phyloP scores from a whole-genome alignment of 2,113 vertebrate species.

The Salminus brasiliensis region DNA sequence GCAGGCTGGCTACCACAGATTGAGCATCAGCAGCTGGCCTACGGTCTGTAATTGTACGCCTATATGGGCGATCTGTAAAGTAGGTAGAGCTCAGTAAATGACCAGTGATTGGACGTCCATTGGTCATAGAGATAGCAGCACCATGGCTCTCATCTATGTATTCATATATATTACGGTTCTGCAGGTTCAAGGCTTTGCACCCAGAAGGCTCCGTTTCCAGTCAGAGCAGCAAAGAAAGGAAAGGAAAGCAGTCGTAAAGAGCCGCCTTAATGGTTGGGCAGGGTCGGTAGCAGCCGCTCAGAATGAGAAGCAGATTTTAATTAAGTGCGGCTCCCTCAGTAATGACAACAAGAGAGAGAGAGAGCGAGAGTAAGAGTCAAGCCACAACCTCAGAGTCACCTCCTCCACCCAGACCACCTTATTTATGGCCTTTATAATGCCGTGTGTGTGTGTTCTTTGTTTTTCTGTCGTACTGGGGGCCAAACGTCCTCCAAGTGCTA shows the following conservation, averaged over 20 bases:
- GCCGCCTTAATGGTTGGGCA: neutral
- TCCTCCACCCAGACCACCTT: neutral
- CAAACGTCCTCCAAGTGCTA: neutral
- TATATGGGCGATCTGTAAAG: too few species aligned
- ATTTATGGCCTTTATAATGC: slow-evolving; percentile 16
- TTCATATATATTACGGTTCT: too few species aligned
- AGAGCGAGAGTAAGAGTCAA: slow-evolving; percentile 17
- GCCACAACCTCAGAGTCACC: slow-evolving; percentile 9
- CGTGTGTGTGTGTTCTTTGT: slow-evolving; percentile 1
- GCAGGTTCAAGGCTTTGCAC: neutral
- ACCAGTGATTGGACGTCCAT: too few species aligned
- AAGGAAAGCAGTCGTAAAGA: slow-evolving; percentile 10
- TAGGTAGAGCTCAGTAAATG: too few species aligned
- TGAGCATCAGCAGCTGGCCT: too few species aligned
- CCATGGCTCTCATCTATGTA: too few species aligned
- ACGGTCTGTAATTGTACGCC: too few species aligned
- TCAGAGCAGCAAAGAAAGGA: neutral
- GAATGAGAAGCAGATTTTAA: slow-evolving; percentile 39
- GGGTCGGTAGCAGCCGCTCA: slow-evolving; percentile 16
- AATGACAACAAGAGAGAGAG: slow-evolving; percentile 20
- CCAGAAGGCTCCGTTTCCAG: neutral
- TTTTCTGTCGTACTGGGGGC: neutral
- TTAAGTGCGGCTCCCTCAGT: slow-evolving; percentile 33
- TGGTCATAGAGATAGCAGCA: too few species aligned
- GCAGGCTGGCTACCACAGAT: too few species aligned